Base-by-base conservation (phyloP, 2,888 invertebrate genomes). In the Diabrotica balteata region DNA sequence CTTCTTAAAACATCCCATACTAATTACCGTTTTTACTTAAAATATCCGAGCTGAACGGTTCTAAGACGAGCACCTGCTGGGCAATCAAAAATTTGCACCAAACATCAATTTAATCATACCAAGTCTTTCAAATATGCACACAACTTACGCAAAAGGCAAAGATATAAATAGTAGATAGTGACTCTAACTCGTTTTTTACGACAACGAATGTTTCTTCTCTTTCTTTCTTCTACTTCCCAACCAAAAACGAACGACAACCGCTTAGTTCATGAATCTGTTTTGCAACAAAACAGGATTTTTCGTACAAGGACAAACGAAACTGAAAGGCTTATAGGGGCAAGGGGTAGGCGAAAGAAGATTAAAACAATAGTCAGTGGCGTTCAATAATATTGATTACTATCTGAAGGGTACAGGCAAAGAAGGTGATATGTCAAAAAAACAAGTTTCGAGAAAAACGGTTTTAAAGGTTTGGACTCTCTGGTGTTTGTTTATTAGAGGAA, bases 241-340 rank as follows among this genome's bases (percentile, higher is more conserved):
- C 55, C 55, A 57, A 57, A 57, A 57, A 17, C 55, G 55, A 57
- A 44, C 55, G 44, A 57, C 44, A 45, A 11, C 55, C 11, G 45
- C 45, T 50, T 47, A 22, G 55, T 63, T 54, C 62, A 46, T 61
- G 61, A 32, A 10, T 62, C 45, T 54, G 43, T 70, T 70, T 70
- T 61, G 53, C 66, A 32, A 70, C 66, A 70, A 70, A 70, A 67
- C 70, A 66, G 70, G 70, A 70, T 70, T 68, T 70, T 70, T 70
- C 68, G 59, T 66, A 70, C 63, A 70, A 70, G 70, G 68, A 67
- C 66, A 68, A 67, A 52, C 63, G 57, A 63, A 54, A 57, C 63
- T 57, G 55, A 8, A 45, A 47, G 32, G 61, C n/a, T 45, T n/a
- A 22, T 8, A 45, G 45, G 55, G 8, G 7, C 45, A 50, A 43